These are phyloP conservation scores for Aphelenchoides avenae DNA, from an alignment of 1,140 invertebrate species.

Conservation along the genomic window DNA sequence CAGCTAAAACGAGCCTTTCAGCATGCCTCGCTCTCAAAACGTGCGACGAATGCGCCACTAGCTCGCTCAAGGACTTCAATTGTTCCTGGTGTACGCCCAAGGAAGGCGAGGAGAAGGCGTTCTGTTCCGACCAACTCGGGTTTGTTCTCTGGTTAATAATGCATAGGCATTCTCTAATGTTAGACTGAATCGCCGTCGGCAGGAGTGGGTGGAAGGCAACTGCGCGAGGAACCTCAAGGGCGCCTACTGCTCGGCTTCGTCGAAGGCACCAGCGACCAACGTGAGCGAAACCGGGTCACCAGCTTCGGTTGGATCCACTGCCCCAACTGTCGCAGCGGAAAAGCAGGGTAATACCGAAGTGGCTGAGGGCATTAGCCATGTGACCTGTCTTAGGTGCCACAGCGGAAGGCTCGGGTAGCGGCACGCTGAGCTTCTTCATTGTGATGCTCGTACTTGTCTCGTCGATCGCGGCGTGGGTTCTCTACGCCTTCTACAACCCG, in stretches of 20 bases:
- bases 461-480: constrained; percentile 70
- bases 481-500: constrained; percentile 91
- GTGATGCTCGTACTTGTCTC: constrained; percentile 68
- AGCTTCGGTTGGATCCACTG: not conserved
- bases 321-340: not conserved
- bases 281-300: constrained; percentile 4
- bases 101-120: constrained; percentile 65
- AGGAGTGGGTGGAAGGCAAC: constrained; percentile 77
- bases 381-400: constrained; percentile 1
- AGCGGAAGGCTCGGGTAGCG: constrained; percentile 16
- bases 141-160: constrained; percentile 21
- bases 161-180: constrained; percentile 57
- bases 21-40: constrained; percentile 75
- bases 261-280: constrained; percentile 11
- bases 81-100: constrained; percentile 80
- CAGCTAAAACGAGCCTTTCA: constrained; percentile 40
- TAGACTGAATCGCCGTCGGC: constrained; percentile 78
- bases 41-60: constrained; percentile 66
- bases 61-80: constrained; percentile 61
- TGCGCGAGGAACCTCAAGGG: constrained; percentile 64
- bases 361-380: not conserved
- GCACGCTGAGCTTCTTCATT: constrained; percentile 68
- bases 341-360: not conserved
- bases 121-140: constrained; percentile 54
- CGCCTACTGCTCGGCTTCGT: constrained; percentile 12